A percentile compares a stretch with the other conserved stretches of the same genome.
phyloP scores from a whole-genome alignment of 2,797 vertebrate genomes.

The Acanthornis magna region DNA sequence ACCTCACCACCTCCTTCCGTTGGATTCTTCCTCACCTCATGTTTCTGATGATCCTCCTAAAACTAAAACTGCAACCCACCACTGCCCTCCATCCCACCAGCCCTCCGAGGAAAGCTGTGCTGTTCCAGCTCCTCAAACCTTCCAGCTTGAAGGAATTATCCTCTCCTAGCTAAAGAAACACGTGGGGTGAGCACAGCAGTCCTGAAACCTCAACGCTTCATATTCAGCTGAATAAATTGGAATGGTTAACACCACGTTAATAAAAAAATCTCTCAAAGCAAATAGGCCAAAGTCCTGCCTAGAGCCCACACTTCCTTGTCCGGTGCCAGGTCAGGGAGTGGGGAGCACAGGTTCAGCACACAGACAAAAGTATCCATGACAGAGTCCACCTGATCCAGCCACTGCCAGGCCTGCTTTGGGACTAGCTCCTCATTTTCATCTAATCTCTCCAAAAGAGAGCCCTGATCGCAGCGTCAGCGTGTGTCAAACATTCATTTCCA shows the following conservation, averaged over 20 bases:
- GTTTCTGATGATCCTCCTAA: neutral
- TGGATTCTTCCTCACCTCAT: no score
- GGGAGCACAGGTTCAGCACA: neutral
- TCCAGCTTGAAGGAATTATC: neutral
- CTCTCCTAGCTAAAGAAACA: neutral
- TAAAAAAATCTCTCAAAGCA: neutral
- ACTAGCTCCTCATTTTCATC: neutral
- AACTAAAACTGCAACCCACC: neutral
- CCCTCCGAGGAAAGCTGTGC: neutral
- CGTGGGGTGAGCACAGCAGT: rapidly evolving
- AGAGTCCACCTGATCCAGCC: neutral
- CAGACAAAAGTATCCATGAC: neutral
- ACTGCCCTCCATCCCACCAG: no score
- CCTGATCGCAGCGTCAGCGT: neutral
- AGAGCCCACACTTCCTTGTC: no score
- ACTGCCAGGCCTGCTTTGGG: neutral
- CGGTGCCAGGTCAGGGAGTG: neutral
- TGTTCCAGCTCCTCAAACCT: neutral
- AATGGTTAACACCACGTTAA: neutral
- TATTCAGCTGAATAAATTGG: neutral
- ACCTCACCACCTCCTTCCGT: neutral
- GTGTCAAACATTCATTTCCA: neutral
- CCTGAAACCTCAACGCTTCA: neutral
- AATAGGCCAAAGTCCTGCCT: neutral
- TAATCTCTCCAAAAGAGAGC: neutral